Evolutionary conservation across 1,140 invertebrate species (phyloP).

Genomic region (Artemia franciscana): DNA sequence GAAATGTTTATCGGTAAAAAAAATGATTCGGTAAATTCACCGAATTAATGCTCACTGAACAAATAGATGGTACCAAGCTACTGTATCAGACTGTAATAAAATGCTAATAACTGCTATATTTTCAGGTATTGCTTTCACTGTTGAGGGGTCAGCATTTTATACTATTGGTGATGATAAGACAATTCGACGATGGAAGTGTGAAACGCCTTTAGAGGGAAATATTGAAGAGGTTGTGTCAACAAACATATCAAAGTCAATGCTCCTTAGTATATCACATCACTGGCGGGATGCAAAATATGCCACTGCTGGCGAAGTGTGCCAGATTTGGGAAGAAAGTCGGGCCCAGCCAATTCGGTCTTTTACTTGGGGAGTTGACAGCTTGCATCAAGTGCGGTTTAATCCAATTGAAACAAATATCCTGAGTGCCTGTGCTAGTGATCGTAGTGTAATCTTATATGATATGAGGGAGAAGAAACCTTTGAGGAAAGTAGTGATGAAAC

Average conservation of each 20-base stretch:
- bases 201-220: constrained; percentile 28
- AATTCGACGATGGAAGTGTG: constrained; percentile 69
- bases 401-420: constrained; percentile 41
- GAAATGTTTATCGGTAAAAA: too few species aligned
- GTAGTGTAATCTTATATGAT: constrained; percentile 88
- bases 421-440: constrained; percentile 63
- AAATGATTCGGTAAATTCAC: too few species aligned
- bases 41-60: too few species aligned
- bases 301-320: constrained; percentile 77
- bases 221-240: constrained; percentile 48
- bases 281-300: constrained; percentile 51
- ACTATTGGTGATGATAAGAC: constrained; percentile 83
- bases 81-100: too few species aligned
- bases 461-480: constrained; percentile 65
- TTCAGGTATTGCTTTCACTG: constrained; percentile 32
- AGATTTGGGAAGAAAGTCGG: constrained; percentile 65
- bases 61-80: too few species aligned
- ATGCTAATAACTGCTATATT: too few species aligned
- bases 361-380: constrained; percentile 77
- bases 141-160: constrained; percentile 35
- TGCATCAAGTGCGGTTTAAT: constrained; percentile 74
- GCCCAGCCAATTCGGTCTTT: constrained; percentile 64
- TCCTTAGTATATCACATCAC: constrained; percentile 66
- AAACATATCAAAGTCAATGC: constrained; percentile 36
- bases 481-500: constrained; percentile 57